phyloP scores from a whole-genome alignment of 2,797 vertebrate species.

The Babyrousa celebensis region DNA sequence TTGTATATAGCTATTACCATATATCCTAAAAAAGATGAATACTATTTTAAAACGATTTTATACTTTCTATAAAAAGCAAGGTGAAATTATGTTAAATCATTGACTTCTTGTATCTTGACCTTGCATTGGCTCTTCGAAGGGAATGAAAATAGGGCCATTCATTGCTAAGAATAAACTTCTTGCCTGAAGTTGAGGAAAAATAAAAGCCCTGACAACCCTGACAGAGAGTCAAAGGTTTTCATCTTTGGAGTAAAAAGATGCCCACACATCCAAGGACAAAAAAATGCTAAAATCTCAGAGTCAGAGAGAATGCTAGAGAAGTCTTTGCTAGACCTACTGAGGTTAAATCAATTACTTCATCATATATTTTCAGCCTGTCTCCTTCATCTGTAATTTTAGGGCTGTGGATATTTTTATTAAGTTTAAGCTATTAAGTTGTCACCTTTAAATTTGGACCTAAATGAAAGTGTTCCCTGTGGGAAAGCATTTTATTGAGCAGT shows the following conservation, averaged over 20 bases:
- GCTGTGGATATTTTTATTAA: conserved; percentile 14
- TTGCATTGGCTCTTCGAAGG: conserved; percentile 24
- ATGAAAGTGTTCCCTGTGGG: conserved; percentile 55
- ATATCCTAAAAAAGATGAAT: conserved; percentile 26
- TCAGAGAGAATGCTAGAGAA: not conserved
- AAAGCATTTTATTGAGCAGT: conserved; percentile 57
- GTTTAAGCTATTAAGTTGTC: conserved; percentile 55
- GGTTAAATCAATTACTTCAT: not conserved
- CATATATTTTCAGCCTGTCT: not conserved
- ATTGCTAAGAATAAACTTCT: conserved; percentile 39
- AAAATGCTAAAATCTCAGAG: not conserved
- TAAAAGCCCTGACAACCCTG: conserved; percentile 14
- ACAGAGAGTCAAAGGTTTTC: not conserved
- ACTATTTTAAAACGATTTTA: not conserved
- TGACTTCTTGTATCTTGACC: conserved; percentile 2
- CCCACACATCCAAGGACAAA: not conserved
- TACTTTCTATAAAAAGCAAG: not conserved
- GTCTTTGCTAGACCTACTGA: no score
- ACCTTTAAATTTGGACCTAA: conserved; percentile 44
- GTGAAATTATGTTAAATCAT: conserved; percentile 1
- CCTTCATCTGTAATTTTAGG: not conserved
- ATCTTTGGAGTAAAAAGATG: conserved; percentile 18
- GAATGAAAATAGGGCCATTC: conserved; percentile 45
- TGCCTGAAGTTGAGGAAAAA: conserved; percentile 43
- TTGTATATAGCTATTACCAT: not conserved